Base-by-base conservation (phyloP, 1,140 invertebrate species). In the Linepithema humile region DNA sequence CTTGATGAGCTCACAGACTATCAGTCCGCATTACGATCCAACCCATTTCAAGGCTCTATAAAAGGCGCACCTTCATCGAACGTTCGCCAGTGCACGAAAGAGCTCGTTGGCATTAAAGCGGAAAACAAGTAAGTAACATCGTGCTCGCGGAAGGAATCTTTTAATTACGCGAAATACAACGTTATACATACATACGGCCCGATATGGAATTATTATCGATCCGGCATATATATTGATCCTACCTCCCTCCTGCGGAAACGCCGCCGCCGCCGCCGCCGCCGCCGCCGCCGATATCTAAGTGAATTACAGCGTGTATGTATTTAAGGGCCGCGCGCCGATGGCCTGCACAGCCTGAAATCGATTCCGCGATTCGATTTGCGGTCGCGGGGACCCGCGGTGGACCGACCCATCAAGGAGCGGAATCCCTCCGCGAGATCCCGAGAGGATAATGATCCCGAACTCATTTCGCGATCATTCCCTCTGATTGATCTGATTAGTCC, bases 401-500 rank as follows among this genome's bases (percentile, higher is more conserved):
- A 84, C 70, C 59, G 88, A 86, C 73, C 62, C 43, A 85, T 85
- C 59, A 65, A 59, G 53, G 35, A 64, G 50, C 35, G 43, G 35
- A 3, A 57, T 6, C 75, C 17, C 23, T 40, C 45, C 72, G 55
- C 73, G 74, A 62, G 38, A 62, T 45, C 78, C 72, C 45, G 78
- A 64, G 50, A 72, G 88, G 91, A 93, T 93, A 92, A 93, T 93
- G 90, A 93, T 91, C 20, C 90, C 91, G 88, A 90, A 92, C 91
- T 92, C 89, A 90, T 92, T 88, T 89, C 85, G 84, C 90, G 87
- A 90, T 92, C 90, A 85, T 92, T 90, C 89, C 85, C 85, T 93
- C 92, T 94, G 93, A 94, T 94, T 94, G 93, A 94, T 94, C 93
- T 94, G 93, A 94, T 94, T 94, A 94, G 93, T 93, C 90, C 90